Evolutionary conservation across 2,888 invertebrate genomes (phyloP).

Genomic region (Microplitis manilae): DNA sequence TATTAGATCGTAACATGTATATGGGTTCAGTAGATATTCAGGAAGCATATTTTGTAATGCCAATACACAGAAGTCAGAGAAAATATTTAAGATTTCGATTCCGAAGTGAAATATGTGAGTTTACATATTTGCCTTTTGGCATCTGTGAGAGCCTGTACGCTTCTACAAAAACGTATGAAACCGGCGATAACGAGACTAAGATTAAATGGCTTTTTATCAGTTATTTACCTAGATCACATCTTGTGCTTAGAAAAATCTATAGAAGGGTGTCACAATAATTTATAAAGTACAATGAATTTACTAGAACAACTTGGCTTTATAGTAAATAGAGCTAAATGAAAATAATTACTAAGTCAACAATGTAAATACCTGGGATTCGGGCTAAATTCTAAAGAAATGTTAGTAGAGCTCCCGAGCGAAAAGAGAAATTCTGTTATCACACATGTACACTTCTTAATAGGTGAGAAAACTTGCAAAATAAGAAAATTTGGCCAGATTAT

Average conservation of each 20-base stretch:
- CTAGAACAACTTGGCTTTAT: conserved; percentile 29
- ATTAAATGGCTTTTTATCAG: conserved; percentile 24
- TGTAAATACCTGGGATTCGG: no score
- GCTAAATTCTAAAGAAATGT: no score
- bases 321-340: conserved; percentile 20
- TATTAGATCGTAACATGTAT: neutral
- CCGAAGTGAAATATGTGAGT: neutral
- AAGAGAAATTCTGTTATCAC: no score
- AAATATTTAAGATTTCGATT: conserved; percentile 11
- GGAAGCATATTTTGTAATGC: neutral
- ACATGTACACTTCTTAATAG: no score
- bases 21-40: neutral
- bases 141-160: conserved; percentile 32
- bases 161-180: conserved; percentile 41
- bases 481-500: no score
- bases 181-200: conserved; percentile 30
- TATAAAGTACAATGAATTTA: conserved; percentile 10
- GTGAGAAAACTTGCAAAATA: no score
- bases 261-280: conserved; percentile 34
- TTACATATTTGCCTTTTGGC: neutral
- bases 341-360: no score
- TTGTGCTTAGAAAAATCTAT: conserved; percentile 30
- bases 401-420: no score
- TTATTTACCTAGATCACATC: conserved; percentile 39
- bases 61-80: neutral